Base-by-base conservation (phyloP, 2,797 vertebrate species). In the Garrulus glandarius region DNA sequence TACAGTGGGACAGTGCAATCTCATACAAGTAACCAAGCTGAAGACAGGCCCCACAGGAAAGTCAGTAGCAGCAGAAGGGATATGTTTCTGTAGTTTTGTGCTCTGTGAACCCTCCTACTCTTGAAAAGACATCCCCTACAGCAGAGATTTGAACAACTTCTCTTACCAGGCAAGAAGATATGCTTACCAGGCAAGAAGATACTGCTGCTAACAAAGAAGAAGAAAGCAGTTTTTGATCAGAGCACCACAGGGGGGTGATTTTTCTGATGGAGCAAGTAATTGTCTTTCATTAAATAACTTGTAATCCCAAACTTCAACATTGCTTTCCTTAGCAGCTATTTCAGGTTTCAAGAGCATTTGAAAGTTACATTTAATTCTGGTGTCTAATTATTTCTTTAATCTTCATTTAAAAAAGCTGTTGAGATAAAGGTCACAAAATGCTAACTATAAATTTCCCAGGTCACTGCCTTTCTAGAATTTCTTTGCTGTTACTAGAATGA, bases 341-440 rank as follows among this genome's bases (percentile, higher is more conserved):
- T 94, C 85, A 79, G 65, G 57, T 71, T 91, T 87, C 76, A 93
- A 83, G 75, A 94, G 92, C 79, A 81, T 87, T 56, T 92, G 57
- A 75, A 96, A 94, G 84, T 87, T 91, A 83, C n/a, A 63, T 92
- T 93, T 92, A 76, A 91, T 84, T 93, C 50, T 49, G 78, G 13
- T 76, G 55, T 61, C 82, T 95, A 94, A 89, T 95, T 95, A 85
- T 81, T 93, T 89, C 84, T 93, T 91, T 91, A 84, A 75, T 87
- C 84, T 84, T 89, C 6, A 56, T 81, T 89, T 90, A 24, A 56
- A 89, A 93, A 87, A 41, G 23, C 47, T 83, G 50, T 81, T 93
- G 72, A 92, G 77, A 78, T 81, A 94, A 93, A 94, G 76, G 84
- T 95, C 91, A 81, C 43, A 94, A 89, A 92, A 93, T 92, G 72